These are phyloP conservation scores for Amphipyra berbera DNA, from an alignment of 2,888 invertebrate genomes.

Conservation along the genomic window DNA sequence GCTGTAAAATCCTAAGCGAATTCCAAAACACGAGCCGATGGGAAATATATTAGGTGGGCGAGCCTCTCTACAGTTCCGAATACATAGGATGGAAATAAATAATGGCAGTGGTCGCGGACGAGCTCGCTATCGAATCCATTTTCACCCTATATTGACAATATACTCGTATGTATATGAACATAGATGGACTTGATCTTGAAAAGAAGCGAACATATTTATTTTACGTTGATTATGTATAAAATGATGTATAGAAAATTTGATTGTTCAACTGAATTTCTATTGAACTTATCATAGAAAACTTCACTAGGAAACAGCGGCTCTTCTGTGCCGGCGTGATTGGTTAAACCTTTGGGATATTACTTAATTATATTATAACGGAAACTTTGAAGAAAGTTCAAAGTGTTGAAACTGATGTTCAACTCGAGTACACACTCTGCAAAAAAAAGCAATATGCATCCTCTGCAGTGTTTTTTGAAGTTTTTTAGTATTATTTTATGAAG, in stretches of 20 bases:
- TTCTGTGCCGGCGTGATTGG: constrained; percentile 33
- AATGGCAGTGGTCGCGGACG: constrained; percentile 43
- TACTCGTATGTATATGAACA: constrained; percentile 16
- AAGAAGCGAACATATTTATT: constrained; percentile 16
- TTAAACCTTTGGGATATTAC: constrained; percentile 12
- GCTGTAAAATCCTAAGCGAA: constrained; percentile 59
- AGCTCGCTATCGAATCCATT: constrained; percentile 39
- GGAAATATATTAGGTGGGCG: constrained; percentile 54
- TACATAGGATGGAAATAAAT: constrained; percentile 49
- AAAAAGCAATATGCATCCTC: constrained; percentile 3
- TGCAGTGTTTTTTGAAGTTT: constrained; percentile 1
- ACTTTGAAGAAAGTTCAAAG: constrained; percentile 3
- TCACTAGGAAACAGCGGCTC: constrained; percentile 3
- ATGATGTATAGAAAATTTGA: background rate
- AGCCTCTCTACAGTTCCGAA: constrained; percentile 43
- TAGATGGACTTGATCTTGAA: constrained; percentile 35
- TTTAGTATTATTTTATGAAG: background rate
- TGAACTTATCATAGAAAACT: constrained; percentile 19
- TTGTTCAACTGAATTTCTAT: constrained; percentile 16
- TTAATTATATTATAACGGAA: constrained; percentile 21
- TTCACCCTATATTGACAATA: constrained; percentile 23
- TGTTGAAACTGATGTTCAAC: background rate
- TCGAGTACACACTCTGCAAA: background rate
- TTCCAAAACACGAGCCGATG: constrained; percentile 55
- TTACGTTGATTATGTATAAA: too few relatives aligned